Evolutionary conservation across 2,797 vertebrate species (phyloP).

Genomic region (Chaunax sp.): DNA sequence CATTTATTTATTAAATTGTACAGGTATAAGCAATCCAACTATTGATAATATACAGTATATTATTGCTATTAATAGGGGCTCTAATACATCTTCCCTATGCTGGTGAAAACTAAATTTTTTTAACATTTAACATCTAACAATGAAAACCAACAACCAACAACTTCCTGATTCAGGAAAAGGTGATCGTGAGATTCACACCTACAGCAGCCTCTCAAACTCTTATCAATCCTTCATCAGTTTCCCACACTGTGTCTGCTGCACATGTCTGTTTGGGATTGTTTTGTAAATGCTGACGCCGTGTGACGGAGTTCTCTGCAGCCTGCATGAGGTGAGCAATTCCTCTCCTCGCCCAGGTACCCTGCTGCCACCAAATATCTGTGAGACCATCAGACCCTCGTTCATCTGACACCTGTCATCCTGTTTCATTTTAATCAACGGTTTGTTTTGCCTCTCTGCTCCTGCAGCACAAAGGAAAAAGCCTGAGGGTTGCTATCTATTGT

Average conservation of each 20-base stretch:
- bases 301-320: neutral
- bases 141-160: neutral
- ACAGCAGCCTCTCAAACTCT: conserved; percentile 45
- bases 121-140: conserved; percentile 6
- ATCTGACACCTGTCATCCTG: conserved; percentile 77
- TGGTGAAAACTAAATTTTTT: neutral
- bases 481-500: conserved; percentile 66
- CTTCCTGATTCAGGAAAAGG: conserved; percentile 32
- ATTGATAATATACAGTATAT: neutral
- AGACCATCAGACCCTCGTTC: conserved; percentile 47
- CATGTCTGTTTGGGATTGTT: conserved; percentile 41
- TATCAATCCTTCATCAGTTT: conserved; percentile 69
- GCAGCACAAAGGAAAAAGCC: conserved; percentile 66
- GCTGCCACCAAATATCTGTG: conserved; percentile 28
- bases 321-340: conserved; percentile 5
- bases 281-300: conserved; percentile 53
- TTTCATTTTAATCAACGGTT: conserved; percentile 62
- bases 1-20: neutral
- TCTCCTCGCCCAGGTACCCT: conserved; percentile 25
- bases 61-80: neutral
- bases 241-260: conserved; percentile 45
- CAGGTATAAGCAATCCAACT: neutral
- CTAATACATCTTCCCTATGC: neutral
- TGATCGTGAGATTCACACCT: conserved; percentile 52
- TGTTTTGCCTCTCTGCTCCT: conserved; percentile 39